Evolutionary conservation across 2,888 invertebrate species (phyloP).

Genomic region (Panorpa germanica): DNA sequence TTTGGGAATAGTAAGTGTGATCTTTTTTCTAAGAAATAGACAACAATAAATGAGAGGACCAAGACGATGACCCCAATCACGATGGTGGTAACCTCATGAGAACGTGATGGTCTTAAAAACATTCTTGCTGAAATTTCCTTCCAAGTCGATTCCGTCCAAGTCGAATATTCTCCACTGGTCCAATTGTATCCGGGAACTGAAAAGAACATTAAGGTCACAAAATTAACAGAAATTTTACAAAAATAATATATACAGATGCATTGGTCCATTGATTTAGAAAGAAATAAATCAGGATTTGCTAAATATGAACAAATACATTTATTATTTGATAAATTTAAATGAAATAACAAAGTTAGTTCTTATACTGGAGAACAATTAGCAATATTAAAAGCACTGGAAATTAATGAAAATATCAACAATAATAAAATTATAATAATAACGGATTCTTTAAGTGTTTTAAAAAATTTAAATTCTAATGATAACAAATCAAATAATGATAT

Average conservation of each 20-base stretch:
- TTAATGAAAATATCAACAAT: no score
- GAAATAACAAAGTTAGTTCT: constrained; percentile 4
- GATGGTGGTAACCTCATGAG: constrained; percentile 21
- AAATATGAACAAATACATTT: no score
- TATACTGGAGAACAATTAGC: no score
- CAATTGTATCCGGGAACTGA: constrained; percentile 49
- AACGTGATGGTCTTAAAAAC: constrained; percentile 45
- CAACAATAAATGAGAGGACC: constrained; percentile 21
- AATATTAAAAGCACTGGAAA: no score
- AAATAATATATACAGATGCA: no score
- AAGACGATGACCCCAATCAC: constrained; percentile 21
- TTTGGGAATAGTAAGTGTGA: constrained; percentile 23
- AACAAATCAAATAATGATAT: no score
- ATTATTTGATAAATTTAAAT: not conserved
- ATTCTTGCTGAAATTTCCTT: constrained; percentile 49
- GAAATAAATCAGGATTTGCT: no score
- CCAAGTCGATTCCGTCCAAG: constrained; percentile 86
- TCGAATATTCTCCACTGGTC: constrained; percentile 56
- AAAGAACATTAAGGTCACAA: constrained; percentile 8
- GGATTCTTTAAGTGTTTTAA: no score
- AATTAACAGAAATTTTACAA: no score
- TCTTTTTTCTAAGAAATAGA: constrained; percentile 22
- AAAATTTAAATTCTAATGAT: no score
- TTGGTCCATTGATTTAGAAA: no score
- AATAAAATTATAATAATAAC: no score